phyloP scores from a whole-genome alignment of 2,113 vertebrate genomes.

The Tetraodon nigroviridis region DNA sequence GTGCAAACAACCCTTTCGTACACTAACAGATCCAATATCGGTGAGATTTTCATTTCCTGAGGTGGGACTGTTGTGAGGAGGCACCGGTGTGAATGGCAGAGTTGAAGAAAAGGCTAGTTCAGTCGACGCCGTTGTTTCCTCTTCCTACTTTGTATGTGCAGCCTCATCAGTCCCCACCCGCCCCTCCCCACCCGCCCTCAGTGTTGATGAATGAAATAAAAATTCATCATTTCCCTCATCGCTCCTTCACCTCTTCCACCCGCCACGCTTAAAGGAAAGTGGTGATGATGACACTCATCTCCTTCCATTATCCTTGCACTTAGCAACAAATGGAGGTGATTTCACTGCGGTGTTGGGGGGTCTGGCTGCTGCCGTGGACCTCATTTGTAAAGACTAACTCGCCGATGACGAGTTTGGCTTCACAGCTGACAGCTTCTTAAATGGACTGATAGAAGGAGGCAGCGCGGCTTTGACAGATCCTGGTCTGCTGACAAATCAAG shows the following conservation, averaged over 20 bases:
- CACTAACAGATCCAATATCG: too few relatives aligned
- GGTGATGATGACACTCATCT: conserved; percentile 9
- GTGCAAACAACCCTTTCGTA: too few relatives aligned
- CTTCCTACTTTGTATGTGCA: background rate
- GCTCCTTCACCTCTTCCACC: background rate
- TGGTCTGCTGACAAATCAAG: conserved; percentile 24
- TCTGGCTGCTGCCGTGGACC: conserved; percentile 18
- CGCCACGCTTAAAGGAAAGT: conserved; percentile 4
- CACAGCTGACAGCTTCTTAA: conserved; percentile 17
- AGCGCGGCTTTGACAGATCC: conserved; percentile 11
- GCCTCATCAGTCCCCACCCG: background rate
- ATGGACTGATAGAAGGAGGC: conserved; percentile 12
- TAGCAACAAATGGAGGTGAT: conserved; percentile 35
- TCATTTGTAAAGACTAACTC: conserved; percentile 39
- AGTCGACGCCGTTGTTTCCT: conserved; percentile 1
- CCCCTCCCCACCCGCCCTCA: background rate
- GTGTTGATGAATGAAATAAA: background rate
- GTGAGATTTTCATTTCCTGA: too few relatives aligned
- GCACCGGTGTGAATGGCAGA: background rate
- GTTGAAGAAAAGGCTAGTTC: background rate
- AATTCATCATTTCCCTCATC: background rate
- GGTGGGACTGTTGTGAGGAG: too few relatives aligned
- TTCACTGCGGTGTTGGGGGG: background rate
- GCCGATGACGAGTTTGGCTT: conserved; percentile 35
- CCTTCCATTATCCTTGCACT: conserved; percentile 36